phyloP scores from a whole-genome alignment of 2,797 vertebrate species.

The Crocidura indochinensis region DNA sequence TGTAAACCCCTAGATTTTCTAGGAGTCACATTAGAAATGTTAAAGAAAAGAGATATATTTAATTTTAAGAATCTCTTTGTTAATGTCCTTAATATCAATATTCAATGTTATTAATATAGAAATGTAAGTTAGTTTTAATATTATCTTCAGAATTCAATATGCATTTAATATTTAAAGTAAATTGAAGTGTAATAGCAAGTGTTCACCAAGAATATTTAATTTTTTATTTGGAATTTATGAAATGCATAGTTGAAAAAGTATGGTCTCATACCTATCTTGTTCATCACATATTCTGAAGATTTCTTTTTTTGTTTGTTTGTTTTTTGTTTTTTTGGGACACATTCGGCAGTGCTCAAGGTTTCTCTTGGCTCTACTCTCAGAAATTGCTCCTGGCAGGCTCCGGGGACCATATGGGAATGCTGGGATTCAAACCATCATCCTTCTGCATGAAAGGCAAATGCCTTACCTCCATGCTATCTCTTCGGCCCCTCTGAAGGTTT shows the following conservation, averaged over 20 bases:
- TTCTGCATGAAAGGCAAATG: no score
- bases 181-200: background rate
- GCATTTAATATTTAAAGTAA: background rate
- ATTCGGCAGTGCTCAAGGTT: no score
- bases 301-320: background rate
- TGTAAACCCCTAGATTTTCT: background rate
- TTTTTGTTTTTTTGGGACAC: no score
- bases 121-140: background rate
- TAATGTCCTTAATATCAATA: background rate
- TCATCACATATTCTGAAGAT: conserved; percentile 14
- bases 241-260: background rate
- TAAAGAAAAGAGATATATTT: background rate
- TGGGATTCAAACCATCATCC: no score
- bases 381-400: no score
- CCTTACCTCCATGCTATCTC: no score
- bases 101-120: background rate
- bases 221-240: conserved; percentile 45
- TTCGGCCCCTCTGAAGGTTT: no score
- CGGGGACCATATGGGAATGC: no score
- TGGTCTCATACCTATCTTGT: background rate
- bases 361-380: no score
- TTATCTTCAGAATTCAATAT: background rate
- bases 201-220: background rate
- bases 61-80: conserved; percentile 21
- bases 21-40: background rate